Evolutionary conservation across 2,888 invertebrate genomes (phyloP), one percentile per base, ranked within the genome.

Genomic region (Phyto melanocephala): DNA sequence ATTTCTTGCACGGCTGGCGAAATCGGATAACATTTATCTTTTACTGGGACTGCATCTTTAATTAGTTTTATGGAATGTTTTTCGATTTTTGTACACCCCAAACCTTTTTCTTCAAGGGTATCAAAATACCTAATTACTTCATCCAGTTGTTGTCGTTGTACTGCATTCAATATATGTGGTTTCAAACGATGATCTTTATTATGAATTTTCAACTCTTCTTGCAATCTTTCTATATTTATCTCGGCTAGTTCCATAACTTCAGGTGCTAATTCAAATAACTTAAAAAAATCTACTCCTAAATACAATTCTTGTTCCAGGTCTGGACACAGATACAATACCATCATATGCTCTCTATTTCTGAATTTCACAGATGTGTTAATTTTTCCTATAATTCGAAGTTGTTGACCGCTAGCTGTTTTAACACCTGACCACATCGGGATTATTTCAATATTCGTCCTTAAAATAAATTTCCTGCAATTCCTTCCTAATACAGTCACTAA

Each of bases 51-150:
- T 28, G 62, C 45, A 13, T 28, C 45, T 1, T 62, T 15, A 7
- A 62, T 13, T 28, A 62, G 15, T 13, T 35, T 50, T 10, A 65
- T 65, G 1, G 15, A 3, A 35, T 65, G 45, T 15, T 45, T 63
- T 45, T 63, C 45, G 1, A 63, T 1, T 0, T 5, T 13, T 4
- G 62, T 63, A 5, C 5, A 13, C 1, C 62, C 62, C 15, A 63
- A 45, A 15, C 62, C 62, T 7, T 45, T 63, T 45, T 63, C 28
- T n/a, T 63, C 45, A 28, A 63, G 45, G 10, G 62, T 45, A n/a
- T 40, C 4, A 45, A 62, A 62, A 7, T 22, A 28, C 11, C 28
- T 24, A 1, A 62, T 15, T 15, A 58, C 33, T 2, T 15, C 7
- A 8, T 37, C 17, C 37, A 58, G 15, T 15, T 8, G 35, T 2